These are phyloP conservation scores for Thamnaconus septentrionalis DNA, from an alignment of 2,113 vertebrate genomes.

Conservation along the genomic window DNA sequence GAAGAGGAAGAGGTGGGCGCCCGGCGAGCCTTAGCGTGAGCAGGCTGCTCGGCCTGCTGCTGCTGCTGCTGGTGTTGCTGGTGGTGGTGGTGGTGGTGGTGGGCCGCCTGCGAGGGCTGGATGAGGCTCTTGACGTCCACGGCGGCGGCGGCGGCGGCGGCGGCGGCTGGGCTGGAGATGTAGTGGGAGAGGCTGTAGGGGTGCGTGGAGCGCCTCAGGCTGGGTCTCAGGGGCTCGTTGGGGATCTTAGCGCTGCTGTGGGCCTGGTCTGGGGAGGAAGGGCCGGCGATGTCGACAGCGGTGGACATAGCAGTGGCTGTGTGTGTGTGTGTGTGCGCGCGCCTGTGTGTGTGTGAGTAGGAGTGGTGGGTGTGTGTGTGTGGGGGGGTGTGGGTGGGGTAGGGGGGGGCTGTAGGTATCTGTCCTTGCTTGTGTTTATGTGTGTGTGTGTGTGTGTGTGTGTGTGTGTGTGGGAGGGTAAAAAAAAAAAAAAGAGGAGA, in stretches of 20 bases:
- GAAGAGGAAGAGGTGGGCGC: slow-evolving; percentile 70
- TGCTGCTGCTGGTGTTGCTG: slow-evolving; percentile 45
- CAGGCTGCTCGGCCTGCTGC: slow-evolving; percentile 70
- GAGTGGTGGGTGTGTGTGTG: slow-evolving; percentile 33
- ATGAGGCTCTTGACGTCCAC: slow-evolving; percentile 87
- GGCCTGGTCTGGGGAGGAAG: slow-evolving; percentile 84
- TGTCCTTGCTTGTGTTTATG: slow-evolving; percentile 2
- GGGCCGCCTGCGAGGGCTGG: slow-evolving; percentile 82
- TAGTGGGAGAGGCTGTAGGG: slow-evolving; percentile 89
- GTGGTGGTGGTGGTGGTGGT: no score
- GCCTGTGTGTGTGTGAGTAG: slow-evolving; percentile 29
- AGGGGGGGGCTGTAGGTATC: no score
- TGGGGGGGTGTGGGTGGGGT: slow-evolving; percentile 38
- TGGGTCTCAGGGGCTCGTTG: slow-evolving; percentile 95
- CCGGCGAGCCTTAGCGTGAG: slow-evolving; percentile 86
- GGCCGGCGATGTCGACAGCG: slow-evolving; percentile 77
- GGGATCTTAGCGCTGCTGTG: slow-evolving; percentile 95
- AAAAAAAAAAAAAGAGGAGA: slow-evolving; percentile 39
- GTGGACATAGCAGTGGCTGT: slow-evolving; percentile 79
- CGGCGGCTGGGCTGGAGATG: slow-evolving; percentile 67
- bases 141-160: slow-evolving; percentile 34
- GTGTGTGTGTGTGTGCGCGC: slow-evolving; percentile 53
- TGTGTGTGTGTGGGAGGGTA: slow-evolving; percentile 37
- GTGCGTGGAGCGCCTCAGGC: slow-evolving; percentile 90
- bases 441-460: slow-evolving; percentile 43